Evolutionary conservation across 2,113 vertebrate species (phyloP).

Genomic region (Psilopogon haemacephalus): DNA sequence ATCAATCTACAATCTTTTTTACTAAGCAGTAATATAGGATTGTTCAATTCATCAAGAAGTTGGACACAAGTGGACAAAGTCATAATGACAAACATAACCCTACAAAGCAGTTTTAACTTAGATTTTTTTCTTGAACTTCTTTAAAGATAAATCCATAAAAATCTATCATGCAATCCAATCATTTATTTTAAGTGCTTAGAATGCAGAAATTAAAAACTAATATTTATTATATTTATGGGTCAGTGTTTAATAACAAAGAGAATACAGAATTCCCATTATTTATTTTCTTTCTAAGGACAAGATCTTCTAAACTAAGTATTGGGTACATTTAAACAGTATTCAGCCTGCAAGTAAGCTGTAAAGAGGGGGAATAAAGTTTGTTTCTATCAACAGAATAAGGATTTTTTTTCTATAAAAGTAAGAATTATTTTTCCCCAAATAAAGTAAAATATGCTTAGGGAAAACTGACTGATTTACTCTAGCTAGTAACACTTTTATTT

Average conservation of each 20-base stretch:
- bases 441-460: background rate
- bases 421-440: background rate
- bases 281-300: background rate
- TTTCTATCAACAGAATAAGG: background rate
- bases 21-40: background rate
- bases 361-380: background rate
- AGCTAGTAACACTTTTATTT: background rate
- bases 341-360: background rate
- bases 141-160: background rate
- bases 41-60: background rate
- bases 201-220: background rate
- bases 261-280: background rate
- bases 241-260: background rate
- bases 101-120: background rate
- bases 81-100: background rate
- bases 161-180: background rate
- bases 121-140: background rate
- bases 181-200: background rate
- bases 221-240: background rate
- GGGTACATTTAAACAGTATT: background rate
- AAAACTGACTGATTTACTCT: background rate
- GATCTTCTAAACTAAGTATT: background rate
- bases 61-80: background rate
- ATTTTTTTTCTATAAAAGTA: background rate
- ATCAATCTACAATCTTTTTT: background rate